Conservation (phyloP, 2,888 invertebrate genomes). For the Drosophila testacea region DNA sequence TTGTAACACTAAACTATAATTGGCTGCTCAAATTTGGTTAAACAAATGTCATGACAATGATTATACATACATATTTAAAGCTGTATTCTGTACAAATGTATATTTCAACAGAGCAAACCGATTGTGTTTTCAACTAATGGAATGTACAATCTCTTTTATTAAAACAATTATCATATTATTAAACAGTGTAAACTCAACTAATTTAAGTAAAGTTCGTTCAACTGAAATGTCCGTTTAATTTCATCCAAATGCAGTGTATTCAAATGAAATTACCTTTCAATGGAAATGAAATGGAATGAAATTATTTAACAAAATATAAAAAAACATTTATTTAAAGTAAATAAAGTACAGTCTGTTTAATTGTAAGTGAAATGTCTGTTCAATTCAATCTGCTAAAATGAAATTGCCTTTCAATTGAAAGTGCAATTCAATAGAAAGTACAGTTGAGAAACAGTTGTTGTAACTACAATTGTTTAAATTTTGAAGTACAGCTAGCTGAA, state of each 20-base stretch:
- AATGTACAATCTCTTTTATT: too few relatives aligned
- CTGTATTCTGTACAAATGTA: too few relatives aligned
- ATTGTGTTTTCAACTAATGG: too few relatives aligned
- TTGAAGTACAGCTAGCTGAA: neutral
- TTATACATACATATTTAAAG: too few relatives aligned
- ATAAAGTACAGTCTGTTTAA: too few relatives aligned
- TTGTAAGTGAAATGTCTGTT: too few relatives aligned
- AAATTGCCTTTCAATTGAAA: neutral
- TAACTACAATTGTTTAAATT: neutral
- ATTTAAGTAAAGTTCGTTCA: neutral
- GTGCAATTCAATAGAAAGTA: neutral
- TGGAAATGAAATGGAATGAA: too few relatives aligned
- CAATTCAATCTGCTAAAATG: neutral
- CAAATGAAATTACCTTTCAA: too few relatives aligned
- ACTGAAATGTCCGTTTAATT: neutral
- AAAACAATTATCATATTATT: neutral
- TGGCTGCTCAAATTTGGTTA: neutral
- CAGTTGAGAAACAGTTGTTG: neutral
- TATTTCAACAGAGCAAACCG: too few relatives aligned
- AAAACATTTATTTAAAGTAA: too few relatives aligned
- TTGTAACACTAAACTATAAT: neutral
- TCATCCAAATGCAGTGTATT: too few relatives aligned
- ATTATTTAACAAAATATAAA: too few relatives aligned
- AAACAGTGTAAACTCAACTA: neutral
- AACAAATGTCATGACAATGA: neutral